Conservation (phyloP, 2,797 vertebrate species). For the Thamnophis elegans region DNA sequence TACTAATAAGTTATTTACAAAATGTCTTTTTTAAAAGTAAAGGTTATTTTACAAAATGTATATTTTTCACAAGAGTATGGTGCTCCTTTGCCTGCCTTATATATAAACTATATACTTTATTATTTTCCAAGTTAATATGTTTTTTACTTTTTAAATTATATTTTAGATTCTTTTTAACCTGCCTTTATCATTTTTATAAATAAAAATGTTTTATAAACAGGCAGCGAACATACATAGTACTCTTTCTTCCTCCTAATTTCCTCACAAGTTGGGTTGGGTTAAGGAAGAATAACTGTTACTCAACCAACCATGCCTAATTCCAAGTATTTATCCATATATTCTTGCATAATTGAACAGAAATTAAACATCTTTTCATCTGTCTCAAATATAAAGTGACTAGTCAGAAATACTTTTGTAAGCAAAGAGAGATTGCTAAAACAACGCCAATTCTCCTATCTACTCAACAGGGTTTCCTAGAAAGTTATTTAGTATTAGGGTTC, state of each 20-base stretch:
- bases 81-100: not conserved
- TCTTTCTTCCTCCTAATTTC: not conserved
- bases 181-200: not conserved
- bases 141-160: not conserved
- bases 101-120: not conserved
- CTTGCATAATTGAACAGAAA: not conserved
- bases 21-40: not conserved
- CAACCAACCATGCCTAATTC: not conserved
- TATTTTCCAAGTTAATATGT: not conserved
- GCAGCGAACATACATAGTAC: not conserved
- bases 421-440: not conserved
- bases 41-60: not conserved
- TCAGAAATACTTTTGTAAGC: not conserved
- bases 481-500: not conserved
- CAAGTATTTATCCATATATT: not conserved
- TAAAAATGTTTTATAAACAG: no score
- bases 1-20: not conserved
- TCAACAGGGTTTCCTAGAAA: not conserved
- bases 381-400: not conserved
- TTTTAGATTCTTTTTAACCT: not conserved
- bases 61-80: no score
- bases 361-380: not conserved
- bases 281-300: not conserved
- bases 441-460: no score
- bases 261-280: not conserved